Percentiles rank a stretch among this genome's conserved stretches.
Evolutionary conservation across 2,888 invertebrate species (phyloP).

Genomic region (Ophion slaviceki): DNA sequence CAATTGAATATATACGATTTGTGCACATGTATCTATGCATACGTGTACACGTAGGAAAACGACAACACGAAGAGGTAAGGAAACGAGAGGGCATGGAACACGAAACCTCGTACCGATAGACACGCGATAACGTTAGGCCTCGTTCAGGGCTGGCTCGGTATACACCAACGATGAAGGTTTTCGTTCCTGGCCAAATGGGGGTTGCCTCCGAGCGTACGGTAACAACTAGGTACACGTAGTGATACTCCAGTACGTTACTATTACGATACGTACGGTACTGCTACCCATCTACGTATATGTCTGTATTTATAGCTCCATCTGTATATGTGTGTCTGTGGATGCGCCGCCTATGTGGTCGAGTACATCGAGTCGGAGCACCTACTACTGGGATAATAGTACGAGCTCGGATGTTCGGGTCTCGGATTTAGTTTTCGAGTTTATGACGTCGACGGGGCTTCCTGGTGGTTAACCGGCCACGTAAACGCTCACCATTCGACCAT

Average conservation of each 20-base stretch:
- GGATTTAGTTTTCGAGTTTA: conserved; percentile 81
- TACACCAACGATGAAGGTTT: conserved; percentile 23
- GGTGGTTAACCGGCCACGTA: conserved; percentile 79
- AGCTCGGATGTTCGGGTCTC: conserved; percentile 74
- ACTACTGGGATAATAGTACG: conserved; percentile 57
- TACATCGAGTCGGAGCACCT: conserved; percentile 49
- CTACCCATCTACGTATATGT: neutral
- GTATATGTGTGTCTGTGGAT: conserved; percentile 9
- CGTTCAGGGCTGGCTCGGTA: neutral
- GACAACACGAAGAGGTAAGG: neutral
- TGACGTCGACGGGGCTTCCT: conserved; percentile 77
- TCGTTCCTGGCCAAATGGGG: conserved; percentile 37
- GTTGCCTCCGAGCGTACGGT: conserved; percentile 11
- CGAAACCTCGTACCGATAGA: conserved; percentile 19
- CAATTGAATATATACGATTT: neutral
- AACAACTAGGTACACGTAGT: conserved; percentile 31
- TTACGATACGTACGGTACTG: conserved; percentile 22
- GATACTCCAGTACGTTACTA: conserved; percentile 36
- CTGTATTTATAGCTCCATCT: conserved; percentile 7
- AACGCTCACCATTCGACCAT: conserved; percentile 69
- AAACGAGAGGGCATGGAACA: conserved; percentile 10
- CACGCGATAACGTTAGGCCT: conserved; percentile 39
- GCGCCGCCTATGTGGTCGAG: conserved; percentile 9
- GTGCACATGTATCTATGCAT: neutral
- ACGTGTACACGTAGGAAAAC: neutral